Percentiles rank a stretch among this genome's conserved stretches.
phyloP scores from a whole-genome alignment of 2,113 vertebrate species.

The Ammodytes dubius region DNA sequence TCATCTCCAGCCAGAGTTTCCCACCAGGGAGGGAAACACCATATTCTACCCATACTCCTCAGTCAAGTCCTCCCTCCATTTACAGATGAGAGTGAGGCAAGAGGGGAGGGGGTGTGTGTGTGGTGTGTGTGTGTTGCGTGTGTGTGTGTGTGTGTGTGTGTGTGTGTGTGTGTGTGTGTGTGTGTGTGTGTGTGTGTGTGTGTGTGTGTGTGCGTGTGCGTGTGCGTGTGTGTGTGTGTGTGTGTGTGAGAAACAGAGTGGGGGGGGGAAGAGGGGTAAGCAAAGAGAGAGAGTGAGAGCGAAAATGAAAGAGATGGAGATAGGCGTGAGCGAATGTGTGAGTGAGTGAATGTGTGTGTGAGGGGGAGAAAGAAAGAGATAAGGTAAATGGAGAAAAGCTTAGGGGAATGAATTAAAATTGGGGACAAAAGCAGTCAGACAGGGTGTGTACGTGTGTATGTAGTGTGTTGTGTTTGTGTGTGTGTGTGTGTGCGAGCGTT shows the following conservation, averaged over 20 bases:
- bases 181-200: no score
- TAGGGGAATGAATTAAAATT: conserved; percentile 80
- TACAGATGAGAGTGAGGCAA: conserved; percentile 78
- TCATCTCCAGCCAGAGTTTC: conserved; percentile 60
- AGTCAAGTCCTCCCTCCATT: conserved; percentile 70
- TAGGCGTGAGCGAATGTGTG: conserved; percentile 74
- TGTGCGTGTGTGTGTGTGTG: no score
- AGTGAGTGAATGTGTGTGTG: conserved; percentile 67
- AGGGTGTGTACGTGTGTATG: conserved; percentile 39
- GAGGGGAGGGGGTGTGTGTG: conserved; percentile 49
- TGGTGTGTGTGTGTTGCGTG: no score
- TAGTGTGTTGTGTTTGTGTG: conserved; percentile 25
- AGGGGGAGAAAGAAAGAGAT: conserved; percentile 75
- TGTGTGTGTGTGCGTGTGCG: no score
- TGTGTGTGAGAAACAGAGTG: no score
- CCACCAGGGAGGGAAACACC: conserved; percentile 74
- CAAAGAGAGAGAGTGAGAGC: conserved; percentile 70
- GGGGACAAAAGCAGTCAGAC: conserved; percentile 71
- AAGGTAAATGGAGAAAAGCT: conserved; percentile 82
- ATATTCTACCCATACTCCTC: conserved; percentile 65
- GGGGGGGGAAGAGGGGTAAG: conserved; percentile 39
- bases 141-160: no score
- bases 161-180: no score
- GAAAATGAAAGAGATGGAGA: conserved; percentile 80
- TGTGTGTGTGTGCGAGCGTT: conserved; percentile 14